Conservation (phyloP, 1,140 invertebrate species). For the Zaprionus taronus region DNA sequence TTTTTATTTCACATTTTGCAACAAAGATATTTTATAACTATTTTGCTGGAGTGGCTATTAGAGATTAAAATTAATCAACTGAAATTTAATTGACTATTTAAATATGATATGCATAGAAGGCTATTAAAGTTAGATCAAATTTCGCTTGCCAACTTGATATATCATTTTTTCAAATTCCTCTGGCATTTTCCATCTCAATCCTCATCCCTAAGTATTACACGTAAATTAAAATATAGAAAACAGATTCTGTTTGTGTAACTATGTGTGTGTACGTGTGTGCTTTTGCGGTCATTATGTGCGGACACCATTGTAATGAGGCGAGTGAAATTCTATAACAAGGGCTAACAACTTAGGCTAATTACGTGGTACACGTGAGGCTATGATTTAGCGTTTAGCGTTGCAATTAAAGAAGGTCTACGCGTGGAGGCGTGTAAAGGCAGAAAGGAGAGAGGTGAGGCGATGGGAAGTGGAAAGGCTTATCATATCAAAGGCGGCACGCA, state of each 20-base stretch:
- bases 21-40: not conserved
- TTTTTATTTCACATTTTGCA: not conserved
- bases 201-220: not conserved
- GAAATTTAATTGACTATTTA: not conserved
- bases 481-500: conserved; percentile 74
- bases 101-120: not conserved
- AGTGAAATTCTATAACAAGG: conserved; percentile 61
- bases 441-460: not conserved
- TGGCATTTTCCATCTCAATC: not conserved
- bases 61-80: not conserved
- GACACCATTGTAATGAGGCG: conserved; percentile 51
- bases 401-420: conserved; percentile 65
- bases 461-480: conserved; percentile 52
- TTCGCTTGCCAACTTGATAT: too few species aligned
- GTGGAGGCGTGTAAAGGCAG: conserved; percentile 5
- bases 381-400: conserved; percentile 78
- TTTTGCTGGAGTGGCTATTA: not conserved
- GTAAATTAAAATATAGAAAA: not conserved
- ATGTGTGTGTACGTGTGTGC: not conserved
- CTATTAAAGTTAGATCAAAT: too few species aligned
- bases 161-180: too few species aligned
- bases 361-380: conserved; percentile 77
- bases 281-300: conserved; percentile 23
- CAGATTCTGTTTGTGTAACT: not conserved
- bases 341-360: conserved; percentile 81